Percentiles rank a stretch among this genome's conserved stretches.
phyloP scores from a whole-genome alignment of 2,113 vertebrate species.

The Ctenodactylus gundi region DNA sequence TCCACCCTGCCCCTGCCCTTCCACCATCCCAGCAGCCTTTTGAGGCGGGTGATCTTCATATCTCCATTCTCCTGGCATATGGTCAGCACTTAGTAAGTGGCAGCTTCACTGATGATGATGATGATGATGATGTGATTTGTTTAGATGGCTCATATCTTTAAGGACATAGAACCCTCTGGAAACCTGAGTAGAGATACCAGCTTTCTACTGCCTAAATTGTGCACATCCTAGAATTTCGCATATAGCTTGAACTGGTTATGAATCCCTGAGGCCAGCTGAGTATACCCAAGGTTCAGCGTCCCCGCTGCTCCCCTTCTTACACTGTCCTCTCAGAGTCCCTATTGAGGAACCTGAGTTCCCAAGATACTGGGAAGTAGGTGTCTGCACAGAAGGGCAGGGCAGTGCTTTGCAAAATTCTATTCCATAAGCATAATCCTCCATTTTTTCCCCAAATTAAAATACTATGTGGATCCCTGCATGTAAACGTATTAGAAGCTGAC shows the following conservation, averaged over 20 bases:
- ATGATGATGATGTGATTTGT: not conserved
- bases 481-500: too few species aligned
- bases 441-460: not conserved
- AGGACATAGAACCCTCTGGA: not conserved
- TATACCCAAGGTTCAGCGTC: not conserved
- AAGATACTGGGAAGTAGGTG: not conserved
- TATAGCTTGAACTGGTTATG: not conserved
- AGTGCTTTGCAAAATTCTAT: not conserved
- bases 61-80: not conserved
- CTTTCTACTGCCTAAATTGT: not conserved
- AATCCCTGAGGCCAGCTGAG: not conserved
- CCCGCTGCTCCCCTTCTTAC: not conserved
- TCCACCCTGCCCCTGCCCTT: too few species aligned
- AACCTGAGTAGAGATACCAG: not conserved
- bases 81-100: not conserved
- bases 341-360: not conserved
- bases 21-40: not conserved
- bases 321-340: not conserved
- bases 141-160: not conserved
- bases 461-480: not conserved
- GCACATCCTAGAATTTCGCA: not conserved
- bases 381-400: not conserved
- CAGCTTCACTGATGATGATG: not conserved
- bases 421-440: not conserved
- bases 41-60: not conserved